Base-by-base conservation (phyloP, 2,888 invertebrate species). In the Eupithecia pulchellata region DNA sequence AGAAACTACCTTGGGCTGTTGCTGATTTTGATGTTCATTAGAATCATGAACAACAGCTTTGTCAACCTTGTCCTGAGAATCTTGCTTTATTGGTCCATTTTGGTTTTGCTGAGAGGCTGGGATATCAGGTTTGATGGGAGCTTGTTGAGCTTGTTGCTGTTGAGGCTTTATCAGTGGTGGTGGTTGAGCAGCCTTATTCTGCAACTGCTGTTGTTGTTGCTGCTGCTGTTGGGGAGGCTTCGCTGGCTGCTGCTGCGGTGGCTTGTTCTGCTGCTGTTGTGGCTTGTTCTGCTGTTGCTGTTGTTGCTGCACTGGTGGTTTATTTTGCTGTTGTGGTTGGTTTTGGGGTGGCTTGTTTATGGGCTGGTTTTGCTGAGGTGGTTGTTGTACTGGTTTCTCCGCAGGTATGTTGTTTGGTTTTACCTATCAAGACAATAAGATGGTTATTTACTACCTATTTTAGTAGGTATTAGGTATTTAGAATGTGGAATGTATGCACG, bases 61-160 rank as follows among this genome's bases (percentile, higher is more conserved):
- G 75, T 91, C 91, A 73, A 89, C 87, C 72, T 85, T 86, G 68
- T 92, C 91, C 68, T 85, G 82, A 1, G 88, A 60, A 27, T 64
- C 78, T 36, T 72, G 75, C 70, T 88, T 89, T 0, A 78, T 52
- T 58, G 81, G 83, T 27, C 72, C 75, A 78, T 77, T 86, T 66
- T 69, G 63, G 20, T 78, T 80, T 52, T 79, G 81, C 47, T 79
- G 81, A 32, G 76, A 79, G 34, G 75, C 72, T 30, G 67, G 75
- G 20, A 11, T 61, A 27, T 69, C 73, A 30, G 85, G 79, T 64
- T 86, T 87, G 0, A 13, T 61, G 32, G 34, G 25, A 34, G 64
- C 68, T 14, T 69, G 75, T 58, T 79, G 25, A 34, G 64, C 68
- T 14, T 69, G 75, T 58, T 79, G 83, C 67, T 80, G 82, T 20